Conservation (phyloP, 2,888 invertebrate species). For the Drosophila ezoana region DNA sequence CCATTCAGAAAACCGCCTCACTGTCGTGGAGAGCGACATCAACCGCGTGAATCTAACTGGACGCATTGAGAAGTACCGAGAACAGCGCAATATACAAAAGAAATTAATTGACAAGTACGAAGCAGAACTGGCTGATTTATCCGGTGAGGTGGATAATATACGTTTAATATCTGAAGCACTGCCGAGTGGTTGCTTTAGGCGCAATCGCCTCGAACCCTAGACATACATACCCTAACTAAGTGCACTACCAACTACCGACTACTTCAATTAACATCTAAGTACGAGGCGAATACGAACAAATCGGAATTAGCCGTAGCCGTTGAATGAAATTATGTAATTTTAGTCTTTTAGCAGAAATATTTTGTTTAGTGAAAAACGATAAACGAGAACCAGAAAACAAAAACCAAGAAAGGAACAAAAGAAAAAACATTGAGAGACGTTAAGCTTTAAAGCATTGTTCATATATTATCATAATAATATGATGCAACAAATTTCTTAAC, state of each 20-base stretch:
- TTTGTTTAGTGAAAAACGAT: constrained; percentile 65
- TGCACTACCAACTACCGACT: constrained; percentile 64
- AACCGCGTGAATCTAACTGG: constrained; percentile 90
- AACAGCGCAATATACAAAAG: constrained; percentile 89
- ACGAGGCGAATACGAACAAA: constrained; percentile 56
- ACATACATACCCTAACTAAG: constrained; percentile 22
- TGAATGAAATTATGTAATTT: constrained; percentile 79
- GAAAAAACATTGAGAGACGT: constrained; percentile 35
- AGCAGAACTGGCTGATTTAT: constrained; percentile 89
- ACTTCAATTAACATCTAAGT: constrained; percentile 77
- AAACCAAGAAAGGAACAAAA: constrained; percentile 4
- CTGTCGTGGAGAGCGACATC: constrained; percentile 90
- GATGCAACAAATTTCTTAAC: constrained; percentile 56
- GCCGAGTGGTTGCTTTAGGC: constrained; percentile 93
- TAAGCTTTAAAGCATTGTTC: constrained; percentile 67
- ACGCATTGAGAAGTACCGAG: constrained; percentile 90
- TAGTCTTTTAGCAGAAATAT: constrained; percentile 77
- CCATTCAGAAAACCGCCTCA: constrained; percentile 88
- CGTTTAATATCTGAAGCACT: constrained; percentile 92
- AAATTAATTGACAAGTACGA: constrained; percentile 93
- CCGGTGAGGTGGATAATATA: constrained; percentile 92
- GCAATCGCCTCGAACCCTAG: constrained; percentile 89
- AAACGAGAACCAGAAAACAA: constrained; percentile 26
- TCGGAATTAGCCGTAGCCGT: constrained; percentile 60
- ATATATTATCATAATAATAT: constrained; percentile 36